These are phyloP conservation scores for Chelonus insularis DNA, from an alignment of 1,140 invertebrate species.

Conservation along the genomic window DNA sequence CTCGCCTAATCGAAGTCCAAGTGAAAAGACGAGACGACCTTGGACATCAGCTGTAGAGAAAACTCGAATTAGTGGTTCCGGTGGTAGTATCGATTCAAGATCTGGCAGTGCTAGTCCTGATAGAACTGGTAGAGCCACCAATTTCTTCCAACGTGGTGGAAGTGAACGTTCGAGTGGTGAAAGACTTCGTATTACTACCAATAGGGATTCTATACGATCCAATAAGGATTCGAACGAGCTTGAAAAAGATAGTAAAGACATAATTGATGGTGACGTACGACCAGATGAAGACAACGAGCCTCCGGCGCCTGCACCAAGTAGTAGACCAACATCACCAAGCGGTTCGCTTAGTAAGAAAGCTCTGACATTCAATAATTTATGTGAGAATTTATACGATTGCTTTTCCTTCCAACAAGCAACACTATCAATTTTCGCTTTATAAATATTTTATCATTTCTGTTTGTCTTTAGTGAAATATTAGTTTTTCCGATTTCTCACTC, in stretches of 20 bases:
- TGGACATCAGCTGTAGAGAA: slow-evolving; percentile 51
- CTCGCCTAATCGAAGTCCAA: slow-evolving; percentile 52
- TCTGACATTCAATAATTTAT: slow-evolving; percentile 16
- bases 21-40: slow-evolving; percentile 48
- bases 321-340: slow-evolving; percentile 54
- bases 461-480: too few relatives aligned
- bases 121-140: slow-evolving; percentile 37
- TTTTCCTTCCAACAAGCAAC: background rate
- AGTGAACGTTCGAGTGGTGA: slow-evolving; percentile 50
- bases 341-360: slow-evolving; percentile 48
- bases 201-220: slow-evolving; percentile 44
- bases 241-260: slow-evolving; percentile 47
- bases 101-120: slow-evolving; percentile 56
- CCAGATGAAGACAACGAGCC: slow-evolving; percentile 57
- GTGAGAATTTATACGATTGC: background rate
- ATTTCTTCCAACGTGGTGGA: slow-evolving; percentile 44
- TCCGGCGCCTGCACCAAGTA: slow-evolving; percentile 55
- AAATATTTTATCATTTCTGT: background rate
- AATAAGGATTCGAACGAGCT: slow-evolving; percentile 48
- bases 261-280: slow-evolving; percentile 50
- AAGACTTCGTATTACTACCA: slow-evolving; percentile 50
- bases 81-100: slow-evolving; percentile 54
- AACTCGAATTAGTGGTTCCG: slow-evolving; percentile 51
- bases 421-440: background rate
- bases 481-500: too few relatives aligned